Percentiles rank a stretch among this genome's conserved stretches.
Conservation (phyloP, 2,113 vertebrate species). For the Cathartes aura region DNA sequence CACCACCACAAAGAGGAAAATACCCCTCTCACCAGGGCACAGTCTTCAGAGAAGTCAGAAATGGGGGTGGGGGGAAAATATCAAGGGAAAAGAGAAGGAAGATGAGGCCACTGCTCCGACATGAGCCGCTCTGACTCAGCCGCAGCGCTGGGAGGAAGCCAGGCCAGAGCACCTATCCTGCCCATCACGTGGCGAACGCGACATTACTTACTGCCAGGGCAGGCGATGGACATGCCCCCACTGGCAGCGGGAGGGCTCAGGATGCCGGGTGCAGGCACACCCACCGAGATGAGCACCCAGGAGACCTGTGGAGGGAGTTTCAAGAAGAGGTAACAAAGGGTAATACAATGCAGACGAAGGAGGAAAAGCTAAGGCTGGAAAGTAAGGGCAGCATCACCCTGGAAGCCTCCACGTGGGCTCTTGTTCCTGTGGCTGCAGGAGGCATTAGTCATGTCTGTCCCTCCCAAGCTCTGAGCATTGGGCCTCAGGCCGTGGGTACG, state of each 20-base stretch:
- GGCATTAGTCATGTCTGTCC: not conserved
- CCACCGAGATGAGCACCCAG: not conserved
- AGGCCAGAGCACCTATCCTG: not conserved
- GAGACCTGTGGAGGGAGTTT: not conserved
- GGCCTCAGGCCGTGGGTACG: fast-evolving
- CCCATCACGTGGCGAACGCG: not conserved
- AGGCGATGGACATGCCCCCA: not conserved
- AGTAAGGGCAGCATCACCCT: not conserved
- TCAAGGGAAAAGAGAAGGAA: not conserved
- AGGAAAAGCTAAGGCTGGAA: not conserved
- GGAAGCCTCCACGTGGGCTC: not conserved
- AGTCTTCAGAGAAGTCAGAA: not conserved
- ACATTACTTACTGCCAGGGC: not conserved
- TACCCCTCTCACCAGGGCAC: not conserved
- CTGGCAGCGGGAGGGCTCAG: fast-evolving
- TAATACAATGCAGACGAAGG: not conserved
- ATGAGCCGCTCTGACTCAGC: not conserved
- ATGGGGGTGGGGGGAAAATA: not conserved
- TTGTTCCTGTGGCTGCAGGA: not conserved
- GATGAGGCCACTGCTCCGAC: not conserved
- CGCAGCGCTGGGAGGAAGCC: not conserved
- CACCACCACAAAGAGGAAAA: not conserved
- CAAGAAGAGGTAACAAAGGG: not conserved
- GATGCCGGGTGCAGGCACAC: not conserved
- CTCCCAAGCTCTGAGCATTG: not conserved